Evolutionary conservation across 2,888 invertebrate genomes (phyloP), one percentile per base, ranked within the genome.

Genomic region (Leptopilina myrica): DNA sequence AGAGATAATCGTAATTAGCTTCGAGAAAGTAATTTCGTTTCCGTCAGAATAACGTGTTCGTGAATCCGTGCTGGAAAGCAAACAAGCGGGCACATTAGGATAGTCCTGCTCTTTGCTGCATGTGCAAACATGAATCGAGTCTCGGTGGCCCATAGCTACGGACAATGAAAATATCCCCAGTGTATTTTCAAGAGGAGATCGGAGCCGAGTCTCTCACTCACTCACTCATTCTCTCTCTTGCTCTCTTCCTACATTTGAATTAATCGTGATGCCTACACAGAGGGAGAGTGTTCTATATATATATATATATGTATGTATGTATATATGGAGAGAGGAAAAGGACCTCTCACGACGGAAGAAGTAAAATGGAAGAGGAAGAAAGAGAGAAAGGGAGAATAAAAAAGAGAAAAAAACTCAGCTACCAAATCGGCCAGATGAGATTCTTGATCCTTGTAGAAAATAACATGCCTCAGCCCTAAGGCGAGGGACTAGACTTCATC

Each of bases 151-250:
- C 65, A 76, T n/a, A 64, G 64, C 15, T 33, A 64, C 65, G 49
- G 33, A 73, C 64, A 49, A 64, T 76, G 76, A 65, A 76, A 76
- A 76, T 65, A 76, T 76, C 64, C 76, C 49, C 65, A 46, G 76
- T 76, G 76, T 76, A 76, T 65, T 76, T 76, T 76, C 76, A 76
- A 64, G 76, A 33, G 64, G 64, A 76, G 49, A 65, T 76, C 65
- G 64, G 64, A 73, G 76, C 64, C 53, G 76, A 49, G 26, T 76
- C 53, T 49, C 43, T 43, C 43, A 7, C 8, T 33, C 33, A 4
- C 33, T 33, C 33, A 4, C 33, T 33, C 33, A 4, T 3, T 33
- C 33, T 33, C 33, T 33, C 33, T 33, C 33, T 33, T 33, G 33
- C 43, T 43, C 43, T 43, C 49, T 76, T 65, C 49, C 46, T 64